Conservation (phyloP, 1,140 invertebrate genomes). For the Ooceraea biroi region DNA sequence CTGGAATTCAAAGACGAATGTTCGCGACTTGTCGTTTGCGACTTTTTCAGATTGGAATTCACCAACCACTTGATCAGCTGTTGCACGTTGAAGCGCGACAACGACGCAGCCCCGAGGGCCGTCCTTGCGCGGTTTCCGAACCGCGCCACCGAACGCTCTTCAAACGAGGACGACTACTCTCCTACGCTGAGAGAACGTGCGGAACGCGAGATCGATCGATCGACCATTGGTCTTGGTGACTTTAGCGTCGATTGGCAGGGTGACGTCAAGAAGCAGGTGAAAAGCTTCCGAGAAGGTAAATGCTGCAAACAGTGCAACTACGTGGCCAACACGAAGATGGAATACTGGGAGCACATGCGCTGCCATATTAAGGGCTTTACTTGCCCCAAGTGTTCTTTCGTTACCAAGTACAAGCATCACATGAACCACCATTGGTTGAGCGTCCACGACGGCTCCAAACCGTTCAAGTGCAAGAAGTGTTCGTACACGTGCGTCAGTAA, state of each 20-base stretch:
- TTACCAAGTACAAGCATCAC: constrained; percentile 99
- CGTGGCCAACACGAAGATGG: constrained; percentile 94
- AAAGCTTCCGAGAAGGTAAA: constrained; percentile 87
- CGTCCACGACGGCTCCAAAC: constrained; percentile 98
- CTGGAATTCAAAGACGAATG: neutral
- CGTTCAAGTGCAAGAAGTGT: constrained; percentile 98
- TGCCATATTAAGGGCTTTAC: constrained; percentile 98
- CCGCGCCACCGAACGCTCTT: neutral
- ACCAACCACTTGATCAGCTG: constrained; percentile 69
- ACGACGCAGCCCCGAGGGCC: constrained; percentile 49
- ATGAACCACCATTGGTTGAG: constrained; percentile 97
- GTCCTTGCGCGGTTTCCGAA: constrained; percentile 43
- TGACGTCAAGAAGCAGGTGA: constrained; percentile 82
- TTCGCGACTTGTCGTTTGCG: neutral
- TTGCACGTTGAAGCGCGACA: constrained; percentile 58
- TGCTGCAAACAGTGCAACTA: constrained; percentile 97
- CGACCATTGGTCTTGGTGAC: constrained; percentile 86
- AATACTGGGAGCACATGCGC: constrained; percentile 97
- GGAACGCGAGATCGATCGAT: constrained; percentile 87
- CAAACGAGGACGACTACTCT: constrained; percentile 39
- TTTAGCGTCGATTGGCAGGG: constrained; percentile 93
- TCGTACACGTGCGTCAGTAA: constrained; percentile 98
- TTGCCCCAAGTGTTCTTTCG: constrained; percentile 97
- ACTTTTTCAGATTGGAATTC: constrained; percentile 70
- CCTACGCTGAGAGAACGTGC: constrained; percentile 58